Percentiles rank a stretch among this genome's conserved stretches.
These are phyloP conservation scores for Gila orcuttii DNA, from an alignment of 2,113 vertebrate genomes.

Conservation along the genomic window DNA sequence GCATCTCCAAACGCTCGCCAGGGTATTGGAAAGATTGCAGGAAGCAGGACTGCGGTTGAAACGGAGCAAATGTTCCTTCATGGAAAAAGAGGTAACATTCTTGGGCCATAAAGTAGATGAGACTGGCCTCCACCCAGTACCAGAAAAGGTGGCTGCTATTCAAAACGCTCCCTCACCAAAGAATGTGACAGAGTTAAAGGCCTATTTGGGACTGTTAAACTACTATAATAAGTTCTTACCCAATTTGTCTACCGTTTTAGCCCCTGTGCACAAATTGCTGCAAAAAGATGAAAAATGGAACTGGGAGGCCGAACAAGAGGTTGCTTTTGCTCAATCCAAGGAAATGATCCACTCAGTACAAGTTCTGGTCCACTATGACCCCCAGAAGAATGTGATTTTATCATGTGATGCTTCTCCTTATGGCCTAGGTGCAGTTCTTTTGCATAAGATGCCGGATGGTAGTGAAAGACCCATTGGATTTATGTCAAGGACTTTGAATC, in stretches of 20 bases:
- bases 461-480: background rate
- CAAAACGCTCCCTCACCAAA: background rate
- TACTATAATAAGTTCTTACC: constrained; percentile 36
- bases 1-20: constrained; percentile 15
- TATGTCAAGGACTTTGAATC: no score
- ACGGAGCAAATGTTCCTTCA: constrained; percentile 23
- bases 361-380: background rate
- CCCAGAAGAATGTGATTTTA: background rate
- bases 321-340: background rate
- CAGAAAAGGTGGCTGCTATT: background rate
- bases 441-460: background rate
- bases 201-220: constrained; percentile 12
- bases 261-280: background rate
- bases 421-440: background rate
- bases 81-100: no score
- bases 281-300: background rate
- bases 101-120: background rate
- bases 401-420: constrained; percentile 9
- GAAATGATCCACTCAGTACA: background rate
- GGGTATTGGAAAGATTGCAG: background rate
- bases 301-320: constrained; percentile 12
- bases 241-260: constrained; percentile 7
- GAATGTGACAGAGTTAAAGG: background rate
- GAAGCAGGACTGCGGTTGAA: constrained; percentile 23
- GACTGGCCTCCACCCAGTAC: background rate